Base-by-base conservation (phyloP, 2,888 invertebrate species). In the Serrognathus titanus region DNA sequence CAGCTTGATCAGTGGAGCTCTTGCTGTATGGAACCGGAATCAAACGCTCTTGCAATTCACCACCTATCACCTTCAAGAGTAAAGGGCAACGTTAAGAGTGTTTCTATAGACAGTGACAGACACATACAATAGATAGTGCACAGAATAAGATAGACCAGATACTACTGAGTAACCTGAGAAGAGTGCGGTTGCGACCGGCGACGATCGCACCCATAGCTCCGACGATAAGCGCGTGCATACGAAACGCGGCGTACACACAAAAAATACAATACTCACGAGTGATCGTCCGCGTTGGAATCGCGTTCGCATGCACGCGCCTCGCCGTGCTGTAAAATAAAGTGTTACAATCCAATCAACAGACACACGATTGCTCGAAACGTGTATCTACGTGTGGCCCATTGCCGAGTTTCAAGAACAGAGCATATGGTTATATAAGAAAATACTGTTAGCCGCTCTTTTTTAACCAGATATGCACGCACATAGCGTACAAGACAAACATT, bases 11-110 rank as follows among this genome's bases (percentile, higher is more conserved):
- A 85, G 96, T 97, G 84, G 95, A 94, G 84, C 94, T 95, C 92
- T 96, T 96, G 94, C 96, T 96, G 92, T 96, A 96, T 83, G 96
- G 97, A 84, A 97, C 96, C 84, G 97, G 95, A 84, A 97, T 96
- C 90, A 97, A 93, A 85, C 96, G 94, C 87, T 96, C 96, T 90
- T 96, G 94, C 87, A 94, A 94, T 88, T 96, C 95, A 86, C 97
- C 97, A 90, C 96, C 96, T 92, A 97, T 97, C 90, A 97, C 96
- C 97, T 97, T 93, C 88, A 92, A 90, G 87, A 90, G 88, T 87
- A 89, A 90, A 89, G 83, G 87, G 85, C 83, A 87, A 88, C 86
- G 87, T 86, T 86, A 87, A 88, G 87, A 87, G 80, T 79, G 80
- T 76, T 81, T 81, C 75, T 78, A 81, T 80, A 82, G 80, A 81